Base-by-base conservation (phyloP, 2,113 vertebrate species). In the Fregata magnificens region DNA sequence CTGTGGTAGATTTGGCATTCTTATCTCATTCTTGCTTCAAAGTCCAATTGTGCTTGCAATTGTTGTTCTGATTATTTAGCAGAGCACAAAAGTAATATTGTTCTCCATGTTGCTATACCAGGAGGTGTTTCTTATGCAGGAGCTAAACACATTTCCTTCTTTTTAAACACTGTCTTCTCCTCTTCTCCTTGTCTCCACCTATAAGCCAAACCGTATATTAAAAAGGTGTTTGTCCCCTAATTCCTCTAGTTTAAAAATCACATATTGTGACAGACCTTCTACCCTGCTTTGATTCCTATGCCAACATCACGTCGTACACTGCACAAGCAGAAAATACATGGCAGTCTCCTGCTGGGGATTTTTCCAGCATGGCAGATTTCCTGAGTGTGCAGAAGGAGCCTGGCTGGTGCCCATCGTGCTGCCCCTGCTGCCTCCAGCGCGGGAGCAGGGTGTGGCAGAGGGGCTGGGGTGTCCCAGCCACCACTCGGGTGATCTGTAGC, bases 41-140 rank as follows among this genome's bases (percentile, higher is more conserved):
- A 94, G 81, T 85, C 89, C 73, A 95, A 77, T 96, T 93, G 94
- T 84, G 67, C 45, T 93, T 62, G 45, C 93, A 95, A 82, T 90
- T 91, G 70, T 92, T 82, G 34, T 50, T 85, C 94, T 56, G 66
- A 91, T 92, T 53, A 85, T 85, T 95, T 89, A 87, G 62, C 45
- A 61, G 49, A 84, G 56, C 38, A 86, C 71, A 82, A 70, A 82
- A 82, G 47, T 80, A 70, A 70, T 95, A 58, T 69, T 97, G 44
- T 91, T 92, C 81, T 93, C 56, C 17, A 9, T 28, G 53, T 53
- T 3, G 7, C 29, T 79, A 7, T 69, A 74, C 29, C 32, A 79
- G 53, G 49, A 85, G 22, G 76, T 34, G 61, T 72, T 95, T 93
- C 65, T 76, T 65, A 78, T 13, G 59, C 9, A 19, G 58, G 44